Evolutionary conservation across 2,888 invertebrate genomes (phyloP).

Genomic region (Beris morrisii): DNA sequence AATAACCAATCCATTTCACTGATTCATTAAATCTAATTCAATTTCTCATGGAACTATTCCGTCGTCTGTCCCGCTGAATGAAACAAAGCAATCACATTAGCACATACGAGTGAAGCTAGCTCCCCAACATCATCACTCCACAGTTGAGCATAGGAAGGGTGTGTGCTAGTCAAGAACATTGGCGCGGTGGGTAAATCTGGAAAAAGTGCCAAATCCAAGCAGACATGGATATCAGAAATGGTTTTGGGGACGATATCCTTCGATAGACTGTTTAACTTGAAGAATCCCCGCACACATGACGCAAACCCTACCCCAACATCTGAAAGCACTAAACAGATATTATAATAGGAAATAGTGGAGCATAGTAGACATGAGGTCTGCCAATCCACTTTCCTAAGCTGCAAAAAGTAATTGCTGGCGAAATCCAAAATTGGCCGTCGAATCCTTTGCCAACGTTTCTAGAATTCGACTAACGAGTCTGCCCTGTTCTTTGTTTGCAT

Average conservation of each 20-base stretch:
- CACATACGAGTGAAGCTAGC: conserved; percentile 38
- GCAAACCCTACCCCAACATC: background rate
- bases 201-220: conserved; percentile 29
- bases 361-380: background rate
- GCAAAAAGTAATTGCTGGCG: conserved; percentile 13
- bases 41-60: conserved; percentile 38
- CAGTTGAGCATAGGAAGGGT: background rate
- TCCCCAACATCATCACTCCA: background rate
- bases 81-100: conserved; percentile 45
- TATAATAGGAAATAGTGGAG: background rate
- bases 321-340: conserved; percentile 1
- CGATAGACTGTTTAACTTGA: background rate
- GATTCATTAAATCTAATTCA: conserved; percentile 45
- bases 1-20: conserved; percentile 45
- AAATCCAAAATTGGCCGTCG: background rate
- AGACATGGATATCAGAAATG: conserved; percentile 31
- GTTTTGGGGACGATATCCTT: conserved; percentile 13
- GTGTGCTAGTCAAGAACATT: conserved; percentile 13
- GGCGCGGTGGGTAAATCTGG: background rate
- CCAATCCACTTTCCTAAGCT: conserved; percentile 12
- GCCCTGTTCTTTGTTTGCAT: no score
- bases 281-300: background rate
- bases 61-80: conserved; percentile 31
- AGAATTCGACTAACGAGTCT: no score
- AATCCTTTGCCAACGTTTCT: no score